Conservation (phyloP, 1,140 invertebrate species). For the Dendroctonus valens region DNA sequence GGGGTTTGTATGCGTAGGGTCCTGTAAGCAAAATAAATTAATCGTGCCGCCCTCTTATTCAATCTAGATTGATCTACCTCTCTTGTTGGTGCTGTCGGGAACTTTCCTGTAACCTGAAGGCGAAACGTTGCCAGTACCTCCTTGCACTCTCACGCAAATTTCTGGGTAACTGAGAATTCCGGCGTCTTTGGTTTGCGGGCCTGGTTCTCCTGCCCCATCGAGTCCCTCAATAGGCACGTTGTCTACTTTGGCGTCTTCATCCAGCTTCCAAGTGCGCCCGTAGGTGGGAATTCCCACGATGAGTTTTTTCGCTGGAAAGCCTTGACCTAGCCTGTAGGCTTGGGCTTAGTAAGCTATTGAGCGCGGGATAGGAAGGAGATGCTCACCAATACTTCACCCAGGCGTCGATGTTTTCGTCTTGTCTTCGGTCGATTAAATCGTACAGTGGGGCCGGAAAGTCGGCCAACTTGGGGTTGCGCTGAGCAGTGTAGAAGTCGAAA, state of each 20-base stretch:
- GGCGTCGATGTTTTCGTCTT: slow-evolving; percentile 64
- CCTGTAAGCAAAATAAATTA: slow-evolving; percentile 48
- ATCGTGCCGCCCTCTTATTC: not conserved
- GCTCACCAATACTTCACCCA: slow-evolving; percentile 62
- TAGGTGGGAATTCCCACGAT: slow-evolving; percentile 80
- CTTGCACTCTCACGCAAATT: slow-evolving; percentile 57
- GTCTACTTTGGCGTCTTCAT: slow-evolving; percentile 67
- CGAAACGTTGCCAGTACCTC: slow-evolving; percentile 50
- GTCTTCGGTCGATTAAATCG: slow-evolving; percentile 66
- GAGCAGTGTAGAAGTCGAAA: slow-evolving; percentile 77
- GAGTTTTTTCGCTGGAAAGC: slow-evolving; percentile 72
- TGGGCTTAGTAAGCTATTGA: not conserved
- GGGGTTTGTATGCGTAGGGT: slow-evolving; percentile 70
- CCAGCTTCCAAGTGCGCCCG: slow-evolving; percentile 80
- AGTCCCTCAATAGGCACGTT: slow-evolving; percentile 71
- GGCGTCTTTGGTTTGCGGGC: slow-evolving; percentile 66
- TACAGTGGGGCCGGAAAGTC: slow-evolving; percentile 73
- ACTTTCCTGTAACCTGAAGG: slow-evolving; percentile 60
- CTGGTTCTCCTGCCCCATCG: slow-evolving; percentile 64
- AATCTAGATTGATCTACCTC: slow-evolving; percentile 53
- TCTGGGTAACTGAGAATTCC: slow-evolving; percentile 81
- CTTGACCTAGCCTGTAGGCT: slow-evolving; percentile 60
- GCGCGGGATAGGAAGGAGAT: not conserved
- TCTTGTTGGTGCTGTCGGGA: slow-evolving; percentile 70
- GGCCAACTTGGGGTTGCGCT: slow-evolving; percentile 70